A percentile compares a stretch with the other conserved stretches of the same genome.
Evolutionary conservation across 2,113 vertebrate genomes (phyloP).

Genomic region (Sterna hirundo): DNA sequence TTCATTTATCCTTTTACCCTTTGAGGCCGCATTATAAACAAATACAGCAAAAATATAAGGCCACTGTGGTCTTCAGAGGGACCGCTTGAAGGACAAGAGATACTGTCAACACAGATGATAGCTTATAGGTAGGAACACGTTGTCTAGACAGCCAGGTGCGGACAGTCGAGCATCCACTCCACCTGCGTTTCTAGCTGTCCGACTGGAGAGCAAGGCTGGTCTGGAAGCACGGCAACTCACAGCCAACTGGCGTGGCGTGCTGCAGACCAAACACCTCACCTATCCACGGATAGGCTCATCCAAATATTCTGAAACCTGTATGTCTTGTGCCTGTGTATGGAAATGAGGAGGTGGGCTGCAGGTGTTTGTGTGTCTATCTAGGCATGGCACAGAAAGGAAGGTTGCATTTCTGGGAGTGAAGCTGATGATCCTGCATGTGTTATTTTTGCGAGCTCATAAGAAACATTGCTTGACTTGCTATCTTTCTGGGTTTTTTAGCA

Average conservation of each 20-base stretch:
- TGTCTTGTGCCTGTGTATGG: neutral
- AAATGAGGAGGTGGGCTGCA: neutral
- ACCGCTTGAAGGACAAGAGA: neutral
- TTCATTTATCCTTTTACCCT: neutral
- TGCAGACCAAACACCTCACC: neutral
- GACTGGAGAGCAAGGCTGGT: neutral
- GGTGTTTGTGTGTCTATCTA: neutral
- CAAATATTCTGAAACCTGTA: neutral
- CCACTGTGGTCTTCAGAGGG: neutral
- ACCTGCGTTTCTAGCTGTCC: neutral
- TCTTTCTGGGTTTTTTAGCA: neutral
- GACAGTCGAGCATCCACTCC: accelerated
- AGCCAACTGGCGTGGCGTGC: neutral
- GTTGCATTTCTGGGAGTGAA: neutral
- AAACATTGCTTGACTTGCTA: accelerated
- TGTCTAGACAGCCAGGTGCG: neutral
- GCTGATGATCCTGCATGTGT: neutral
- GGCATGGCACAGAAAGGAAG: neutral
- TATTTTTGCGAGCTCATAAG: neutral
- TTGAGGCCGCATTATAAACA: neutral
- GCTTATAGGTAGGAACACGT: neutral
- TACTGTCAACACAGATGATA: neutral
- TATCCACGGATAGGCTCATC: neutral
- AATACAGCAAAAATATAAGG: neutral
- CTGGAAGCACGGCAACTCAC: neutral